Evolutionary conservation across 1,140 invertebrate species (phyloP).

Genomic region (Onthophagus taurus): DNA sequence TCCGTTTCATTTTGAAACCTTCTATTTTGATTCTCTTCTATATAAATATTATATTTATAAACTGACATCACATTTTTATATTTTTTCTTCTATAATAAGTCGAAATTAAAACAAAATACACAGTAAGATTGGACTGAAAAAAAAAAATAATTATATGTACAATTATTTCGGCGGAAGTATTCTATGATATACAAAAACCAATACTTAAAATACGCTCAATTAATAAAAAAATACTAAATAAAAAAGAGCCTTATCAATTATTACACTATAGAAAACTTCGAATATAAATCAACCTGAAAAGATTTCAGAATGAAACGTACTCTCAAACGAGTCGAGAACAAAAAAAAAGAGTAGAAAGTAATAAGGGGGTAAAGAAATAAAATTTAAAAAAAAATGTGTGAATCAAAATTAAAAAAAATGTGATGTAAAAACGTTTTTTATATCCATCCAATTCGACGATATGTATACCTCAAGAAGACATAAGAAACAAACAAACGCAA

Average conservation of each 20-base stretch:
- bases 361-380: no score
- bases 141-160: no score
- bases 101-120: slow-evolving; percentile 14
- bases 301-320: slow-evolving; percentile 14
- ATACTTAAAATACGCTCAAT: slow-evolving; percentile 3
- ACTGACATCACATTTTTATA: slow-evolving; percentile 13
- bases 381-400: no score
- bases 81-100: slow-evolving; percentile 11
- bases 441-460: slow-evolving; percentile 27
- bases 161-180: no score
- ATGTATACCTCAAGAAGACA: slow-evolving; percentile 33
- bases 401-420: slow-evolving; percentile 18
- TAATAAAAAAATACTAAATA: slow-evolving; percentile 9
- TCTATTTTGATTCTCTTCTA: slow-evolving; percentile 11
- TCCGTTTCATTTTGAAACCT: slow-evolving; percentile 19
- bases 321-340: slow-evolving; percentile 1
- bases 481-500: slow-evolving; percentile 23
- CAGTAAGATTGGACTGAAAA: slow-evolving; percentile 12
- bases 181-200: slow-evolving; percentile 14
- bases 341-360: no score
- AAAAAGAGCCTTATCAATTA: slow-evolving; percentile 2
- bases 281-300: slow-evolving; percentile 1
- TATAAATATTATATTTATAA: slow-evolving; percentile 10
- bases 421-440: slow-evolving; percentile 25
- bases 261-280: not conserved